phyloP scores from a whole-genome alignment of 2,113 vertebrate genomes.

The Bufo gargarizans region DNA sequence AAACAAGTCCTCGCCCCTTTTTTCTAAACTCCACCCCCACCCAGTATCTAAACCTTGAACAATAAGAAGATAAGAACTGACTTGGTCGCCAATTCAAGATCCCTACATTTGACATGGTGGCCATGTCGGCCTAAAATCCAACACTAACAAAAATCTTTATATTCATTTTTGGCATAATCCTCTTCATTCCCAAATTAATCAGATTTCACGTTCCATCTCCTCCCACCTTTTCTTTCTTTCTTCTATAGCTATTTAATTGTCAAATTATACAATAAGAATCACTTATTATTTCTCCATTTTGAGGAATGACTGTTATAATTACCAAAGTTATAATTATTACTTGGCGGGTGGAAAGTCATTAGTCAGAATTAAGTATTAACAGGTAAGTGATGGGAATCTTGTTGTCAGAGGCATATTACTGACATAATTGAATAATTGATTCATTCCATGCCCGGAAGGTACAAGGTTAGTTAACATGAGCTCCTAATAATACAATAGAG shows the following conservation, averaged over 20 bases:
- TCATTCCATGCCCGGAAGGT: neutral
- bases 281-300: slow-evolving; percentile 34
- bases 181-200: neutral
- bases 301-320: slow-evolving; percentile 43
- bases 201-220: neutral
- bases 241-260: slow-evolving; percentile 27
- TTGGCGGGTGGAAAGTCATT: slow-evolving; percentile 35
- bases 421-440: slow-evolving; percentile 46
- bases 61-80: neutral
- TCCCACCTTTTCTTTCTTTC: slow-evolving; percentile 9
- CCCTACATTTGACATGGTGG: neutral
- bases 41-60: neutral
- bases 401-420: slow-evolving; percentile 45
- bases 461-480: slow-evolving; percentile 13
- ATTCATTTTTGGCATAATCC: neutral
- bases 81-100: neutral
- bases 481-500: neutral
- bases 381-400: slow-evolving; percentile 49
- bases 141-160: neutral
- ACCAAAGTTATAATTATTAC: slow-evolving; percentile 43
- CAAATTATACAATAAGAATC: slow-evolving; percentile 32
- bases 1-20: too few relatives aligned
- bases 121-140: neutral
- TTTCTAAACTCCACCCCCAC: too few relatives aligned
- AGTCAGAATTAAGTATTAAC: slow-evolving; percentile 39